Evolutionary conservation across 2,888 invertebrate species (phyloP).

Genomic region (Abscondita cerata): DNA sequence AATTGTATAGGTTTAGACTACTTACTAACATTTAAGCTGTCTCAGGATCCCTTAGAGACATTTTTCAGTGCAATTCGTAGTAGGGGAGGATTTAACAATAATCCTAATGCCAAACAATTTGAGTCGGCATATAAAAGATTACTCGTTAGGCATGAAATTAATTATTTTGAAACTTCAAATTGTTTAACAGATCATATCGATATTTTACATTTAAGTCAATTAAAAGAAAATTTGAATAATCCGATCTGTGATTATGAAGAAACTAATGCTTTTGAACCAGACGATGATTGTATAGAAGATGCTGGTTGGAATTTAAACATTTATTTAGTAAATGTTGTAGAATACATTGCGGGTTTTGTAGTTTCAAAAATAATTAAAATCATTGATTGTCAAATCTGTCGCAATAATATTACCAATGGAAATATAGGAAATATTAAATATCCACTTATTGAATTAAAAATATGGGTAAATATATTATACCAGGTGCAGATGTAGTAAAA

Average conservation of each 20-base stretch:
- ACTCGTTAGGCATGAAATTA: conserved; percentile 23
- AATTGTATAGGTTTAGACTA: neutral
- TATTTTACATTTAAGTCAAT: conserved; percentile 14
- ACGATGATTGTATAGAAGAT: neutral
- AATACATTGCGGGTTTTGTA: conserved; percentile 25
- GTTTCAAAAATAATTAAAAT: conserved; percentile 8
- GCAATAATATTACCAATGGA: neutral
- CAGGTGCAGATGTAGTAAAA: neutral
- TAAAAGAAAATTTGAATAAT: neutral
- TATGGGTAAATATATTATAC: neutral
- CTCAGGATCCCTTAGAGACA: conserved; percentile 32
- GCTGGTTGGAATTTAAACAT: conserved; percentile 2
- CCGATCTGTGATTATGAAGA: neutral
- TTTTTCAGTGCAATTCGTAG: conserved; percentile 31
- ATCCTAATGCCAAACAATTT: conserved; percentile 34
- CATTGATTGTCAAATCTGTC: conserved; percentile 11
- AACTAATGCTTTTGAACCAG: neutral
- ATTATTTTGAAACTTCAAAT: conserved; percentile 8
- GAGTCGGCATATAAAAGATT: conserved; percentile 31
- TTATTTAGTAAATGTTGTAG: conserved; percentile 20
- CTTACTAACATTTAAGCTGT: conserved; percentile 24
- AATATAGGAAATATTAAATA: neutral
- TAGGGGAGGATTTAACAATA: conserved; percentile 32
- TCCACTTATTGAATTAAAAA: conserved; percentile 2
- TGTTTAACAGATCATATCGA: conserved; percentile 11